Base-by-base conservation (phyloP, 2,888 invertebrate genomes). In the Hypselothyrea guttata region DNA sequence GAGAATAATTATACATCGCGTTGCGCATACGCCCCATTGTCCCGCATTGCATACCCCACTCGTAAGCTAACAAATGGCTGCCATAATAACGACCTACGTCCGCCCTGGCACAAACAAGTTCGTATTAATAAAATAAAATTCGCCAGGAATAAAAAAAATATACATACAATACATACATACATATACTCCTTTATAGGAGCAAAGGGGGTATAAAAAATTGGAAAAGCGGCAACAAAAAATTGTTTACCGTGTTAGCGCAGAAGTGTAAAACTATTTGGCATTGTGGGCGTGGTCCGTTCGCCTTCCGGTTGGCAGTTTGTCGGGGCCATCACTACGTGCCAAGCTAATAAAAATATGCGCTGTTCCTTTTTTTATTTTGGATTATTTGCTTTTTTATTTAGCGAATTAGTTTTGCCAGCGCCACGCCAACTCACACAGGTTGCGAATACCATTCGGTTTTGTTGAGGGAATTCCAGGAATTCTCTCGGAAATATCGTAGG, bases 1-100 rank as follows among this genome's bases (percentile, higher is more conserved):
- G 59, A 77, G 75, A 82, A 84, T 77, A 77, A 82, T 84, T 71
- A 77, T 71, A 81, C 71, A 71, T 74, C 77, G 48, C 41, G 30
- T 76, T 49, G 78, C 83, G 66, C 47, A 77, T 82, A 77, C 82
- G 82, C 75, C 84, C 67, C 51, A 57, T 47, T 56, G 31, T 30
- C 28, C 7, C 11, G 1, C 22, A 12, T 13, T 9, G 7, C 4
- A 8, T 9, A 11, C 22, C n/a, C 28, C 15, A 37, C 46, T 55
- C 56, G 61, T 62, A 51, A 53, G 76, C 58, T 69, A 84, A 84
- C 72, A 84, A 79, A 79, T 79, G 78, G 64, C 78, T 82, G 66
- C 69, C 75, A 84, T 84, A 78, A 78, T 76, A 70, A 60, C 58
- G 52, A 54, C 54, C 56, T 59, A 53, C 53, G 48, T 55, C 45